A percentile compares a stretch with the other conserved stretches of the same genome.
Conservation (phyloP, 2,888 invertebrate genomes). For the Halictus ligatus region DNA sequence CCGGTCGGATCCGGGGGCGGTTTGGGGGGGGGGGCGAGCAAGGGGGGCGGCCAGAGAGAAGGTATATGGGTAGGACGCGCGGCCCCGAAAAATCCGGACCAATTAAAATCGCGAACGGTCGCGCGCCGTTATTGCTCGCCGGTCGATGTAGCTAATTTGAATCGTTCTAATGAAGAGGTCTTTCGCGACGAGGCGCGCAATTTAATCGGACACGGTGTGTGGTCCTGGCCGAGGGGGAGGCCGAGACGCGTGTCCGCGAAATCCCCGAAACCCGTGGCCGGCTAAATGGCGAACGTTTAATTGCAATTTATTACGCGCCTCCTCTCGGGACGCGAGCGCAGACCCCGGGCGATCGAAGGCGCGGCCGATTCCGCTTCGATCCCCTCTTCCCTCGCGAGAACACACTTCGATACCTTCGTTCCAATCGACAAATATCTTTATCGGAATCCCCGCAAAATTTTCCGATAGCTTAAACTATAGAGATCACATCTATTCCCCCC, state of each 20-base stretch:
- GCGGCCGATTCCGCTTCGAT: constrained; percentile 15
- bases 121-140: constrained; percentile 50
- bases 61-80: constrained; percentile 10
- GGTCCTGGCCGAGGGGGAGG: constrained; percentile 40
- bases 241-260: constrained; percentile 52
- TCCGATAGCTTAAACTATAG: neutral
- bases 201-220: constrained; percentile 58
- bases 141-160: constrained; percentile 55
- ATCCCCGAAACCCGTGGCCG: constrained; percentile 49
- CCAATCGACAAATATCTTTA: neutral
- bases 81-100: constrained; percentile 42
- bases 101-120: constrained; percentile 56
- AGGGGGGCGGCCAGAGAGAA: neutral
- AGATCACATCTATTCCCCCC: neutral
- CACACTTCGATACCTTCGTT: constrained; percentile 30
- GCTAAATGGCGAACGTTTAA: constrained; percentile 54
- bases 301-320: constrained; percentile 63
- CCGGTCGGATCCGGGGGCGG: constrained; percentile 1
- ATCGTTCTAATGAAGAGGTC: constrained; percentile 65
- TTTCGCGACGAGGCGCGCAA: constrained; percentile 43
- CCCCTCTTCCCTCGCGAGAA: constrained; percentile 11
- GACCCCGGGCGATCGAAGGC: constrained; percentile 36
- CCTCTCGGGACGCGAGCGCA: neutral
- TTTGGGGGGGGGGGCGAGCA: neutral
- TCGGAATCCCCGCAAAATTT: neutral